Conservation (phyloP, 1,140 invertebrate genomes). For the Drosophila elegans region DNA sequence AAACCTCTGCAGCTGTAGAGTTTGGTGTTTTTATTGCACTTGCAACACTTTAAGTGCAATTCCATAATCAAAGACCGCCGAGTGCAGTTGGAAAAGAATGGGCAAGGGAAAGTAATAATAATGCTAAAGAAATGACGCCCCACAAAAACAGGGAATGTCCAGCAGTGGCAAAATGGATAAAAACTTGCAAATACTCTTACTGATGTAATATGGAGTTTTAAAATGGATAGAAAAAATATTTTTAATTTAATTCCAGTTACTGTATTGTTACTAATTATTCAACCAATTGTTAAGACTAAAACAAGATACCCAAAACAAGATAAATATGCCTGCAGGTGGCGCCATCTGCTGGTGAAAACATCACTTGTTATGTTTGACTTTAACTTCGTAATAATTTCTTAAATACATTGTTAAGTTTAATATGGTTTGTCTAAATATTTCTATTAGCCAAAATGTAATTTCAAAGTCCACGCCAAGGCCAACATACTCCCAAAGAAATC, state of each 20-base stretch:
- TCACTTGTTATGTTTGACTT: too few relatives aligned
- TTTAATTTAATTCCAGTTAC: too few relatives aligned
- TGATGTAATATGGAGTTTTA: too few relatives aligned
- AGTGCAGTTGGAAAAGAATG: constrained; percentile 14
- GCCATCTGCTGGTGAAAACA: too few relatives aligned
- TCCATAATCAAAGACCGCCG: constrained; percentile 72
- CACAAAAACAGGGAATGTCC: constrained; percentile 48
- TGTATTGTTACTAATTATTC: too few relatives aligned
- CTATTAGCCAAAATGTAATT: not conserved
- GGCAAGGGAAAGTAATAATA: constrained; percentile 27
- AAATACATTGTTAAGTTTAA: too few relatives aligned
- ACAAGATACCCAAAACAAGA: too few relatives aligned
- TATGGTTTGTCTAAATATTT: too few relatives aligned
- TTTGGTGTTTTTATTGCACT: constrained; percentile 10
- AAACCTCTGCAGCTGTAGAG: constrained; percentile 8
- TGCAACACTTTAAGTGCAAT: constrained; percentile 79
- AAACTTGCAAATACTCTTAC: constrained; percentile 12
- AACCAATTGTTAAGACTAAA: too few relatives aligned
- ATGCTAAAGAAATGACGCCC: constrained; percentile 54
- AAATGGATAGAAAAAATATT: too few relatives aligned
- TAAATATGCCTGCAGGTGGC: too few relatives aligned
- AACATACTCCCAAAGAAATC: not conserved
- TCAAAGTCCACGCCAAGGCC: not conserved
- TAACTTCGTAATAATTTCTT: too few relatives aligned
- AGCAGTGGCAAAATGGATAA: not conserved